phyloP scores from a whole-genome alignment of 2,113 vertebrate genomes.

The Siniperca chuatsi region DNA sequence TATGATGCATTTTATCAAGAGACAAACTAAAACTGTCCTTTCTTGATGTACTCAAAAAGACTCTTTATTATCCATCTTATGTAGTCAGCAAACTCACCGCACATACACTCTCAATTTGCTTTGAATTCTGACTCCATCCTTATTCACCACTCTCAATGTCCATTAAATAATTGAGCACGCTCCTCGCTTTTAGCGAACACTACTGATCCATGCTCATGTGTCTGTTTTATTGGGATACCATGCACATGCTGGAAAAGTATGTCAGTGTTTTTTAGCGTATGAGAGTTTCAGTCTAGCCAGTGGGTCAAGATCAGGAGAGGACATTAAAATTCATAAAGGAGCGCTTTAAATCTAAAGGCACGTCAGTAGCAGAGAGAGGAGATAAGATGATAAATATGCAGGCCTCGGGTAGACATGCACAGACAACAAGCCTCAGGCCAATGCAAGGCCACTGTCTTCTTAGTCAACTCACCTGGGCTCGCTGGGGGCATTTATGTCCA shows the following conservation, averaged over 20 bases:
- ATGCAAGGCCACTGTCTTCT: conserved; percentile 44
- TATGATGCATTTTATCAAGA: too few relatives aligned
- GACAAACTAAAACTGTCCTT: neutral
- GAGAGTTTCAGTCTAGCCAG: conserved; percentile 20
- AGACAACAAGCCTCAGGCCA: conserved; percentile 57
- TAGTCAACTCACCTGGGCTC: conserved; percentile 6
- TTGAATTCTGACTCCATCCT: conserved; percentile 13
- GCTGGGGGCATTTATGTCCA: conserved; percentile 13
- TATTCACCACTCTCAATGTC: conserved; percentile 42
- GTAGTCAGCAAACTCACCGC: neutral
- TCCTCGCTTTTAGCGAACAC: conserved; percentile 58
- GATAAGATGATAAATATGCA: conserved; percentile 54
- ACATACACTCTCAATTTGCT: conserved; percentile 18
- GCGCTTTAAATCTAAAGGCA: conserved; percentile 39
- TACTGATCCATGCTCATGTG: conserved; percentile 27
- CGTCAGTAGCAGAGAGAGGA: conserved; percentile 21
- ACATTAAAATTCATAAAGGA: conserved; percentile 75
- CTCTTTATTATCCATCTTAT: neutral
- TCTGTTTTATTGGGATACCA: conserved; percentile 41
- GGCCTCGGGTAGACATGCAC: conserved; percentile 35
- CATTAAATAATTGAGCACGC: conserved; percentile 70
- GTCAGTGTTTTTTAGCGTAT: conserved; percentile 36
- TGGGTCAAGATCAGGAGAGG: conserved; percentile 62
- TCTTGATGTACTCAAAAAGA: neutral
- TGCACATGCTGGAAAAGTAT: conserved; percentile 21